A percentile compares a stretch with the other conserved stretches of the same genome.
Evolutionary conservation across 2,113 vertebrate species (phyloP).

Genomic region (Alligator sinensis): DNA sequence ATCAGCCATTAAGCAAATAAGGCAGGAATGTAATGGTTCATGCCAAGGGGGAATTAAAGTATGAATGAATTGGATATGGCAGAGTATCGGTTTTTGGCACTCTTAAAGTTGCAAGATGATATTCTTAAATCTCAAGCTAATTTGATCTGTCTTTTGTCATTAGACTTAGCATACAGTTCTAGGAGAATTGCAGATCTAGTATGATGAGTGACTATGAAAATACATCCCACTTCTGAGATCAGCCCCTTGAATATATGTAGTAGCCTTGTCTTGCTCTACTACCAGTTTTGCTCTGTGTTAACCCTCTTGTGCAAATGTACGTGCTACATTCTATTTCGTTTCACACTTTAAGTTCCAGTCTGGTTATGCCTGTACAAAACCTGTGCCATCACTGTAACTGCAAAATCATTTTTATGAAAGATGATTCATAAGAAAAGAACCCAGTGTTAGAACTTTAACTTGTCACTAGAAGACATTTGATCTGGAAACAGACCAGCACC

Average conservation of each 20-base stretch:
- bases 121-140: slow-evolving; percentile 48
- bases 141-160: background rate
- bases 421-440: slow-evolving; percentile 2
- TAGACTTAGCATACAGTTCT: slow-evolving; percentile 12
- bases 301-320: too few species aligned
- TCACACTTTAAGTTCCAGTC: slow-evolving; percentile 8
- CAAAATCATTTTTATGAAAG: background rate
- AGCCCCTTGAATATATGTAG: slow-evolving; percentile 3
- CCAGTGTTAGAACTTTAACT: background rate
- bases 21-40: slow-evolving; percentile 17
- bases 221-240: background rate
- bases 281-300: background rate
- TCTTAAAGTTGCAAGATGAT: background rate
- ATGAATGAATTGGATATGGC: background rate
- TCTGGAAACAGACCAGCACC: slow-evolving; percentile 30
- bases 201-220: slow-evolving; percentile 11
- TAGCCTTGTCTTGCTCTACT: slow-evolving; percentile 8
- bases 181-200: slow-evolving; percentile 3
- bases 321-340: background rate
- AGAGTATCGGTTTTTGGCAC: background rate
- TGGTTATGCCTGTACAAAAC: background rate
- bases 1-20: slow-evolving; percentile 18
- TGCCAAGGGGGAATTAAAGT: background rate
- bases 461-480: slow-evolving; percentile 37
- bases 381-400: background rate